Base-by-base conservation (phyloP, 2,888 invertebrate genomes). In the Lochmaea crataegi region DNA sequence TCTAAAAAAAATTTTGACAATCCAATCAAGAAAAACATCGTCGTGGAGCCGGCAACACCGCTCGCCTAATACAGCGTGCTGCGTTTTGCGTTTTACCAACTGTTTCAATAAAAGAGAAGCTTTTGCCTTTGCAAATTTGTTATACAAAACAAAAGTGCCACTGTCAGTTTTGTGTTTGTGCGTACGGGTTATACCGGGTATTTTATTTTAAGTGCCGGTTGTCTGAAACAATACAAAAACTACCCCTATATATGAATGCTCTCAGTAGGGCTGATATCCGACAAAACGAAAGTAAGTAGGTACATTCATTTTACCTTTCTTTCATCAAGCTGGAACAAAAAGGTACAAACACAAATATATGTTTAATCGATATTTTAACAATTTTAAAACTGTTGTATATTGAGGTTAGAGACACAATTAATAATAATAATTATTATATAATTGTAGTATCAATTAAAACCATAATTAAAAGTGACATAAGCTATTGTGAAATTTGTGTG, bases 41-140 rank as follows among this genome's bases (percentile, higher is more conserved):
- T 1, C 3, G 7, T 45, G 16, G 11, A 74, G n/a, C 63, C 22
- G 77, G 74, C 77, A 77, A 77, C 77, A 18, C 22, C 71, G 75
- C 75, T 66, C 1, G 22, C 32, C 38, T 16, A 48, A 73, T 72
- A 72, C 72, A 76, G 75, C 78, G 68, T 78, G 78, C 75, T 76
- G 75, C 76, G 75, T 76, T 75, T 77, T 71, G 75, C 73, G 70
- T 75, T 61, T 61, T 41, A 73, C 68, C 63, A 67, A 74, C 75
- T 73, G 57, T 69, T 69, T 41, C 70, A 68, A 71, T 65, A 65
- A 51, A n/a, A 71, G 57, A 66, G 48, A 45, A 71, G 68, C 72
- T 71, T 32, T 53, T 41, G 32, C 22, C 68, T 57, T 57, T 67
- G 67, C 60, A 67, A 74, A 73, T 67, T 71, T 63, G 68, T 68